Percentiles rank a stretch among this genome's conserved stretches.
Conservation (phyloP, 1,140 invertebrate genomes). For the Drosophila subobscura region DNA sequence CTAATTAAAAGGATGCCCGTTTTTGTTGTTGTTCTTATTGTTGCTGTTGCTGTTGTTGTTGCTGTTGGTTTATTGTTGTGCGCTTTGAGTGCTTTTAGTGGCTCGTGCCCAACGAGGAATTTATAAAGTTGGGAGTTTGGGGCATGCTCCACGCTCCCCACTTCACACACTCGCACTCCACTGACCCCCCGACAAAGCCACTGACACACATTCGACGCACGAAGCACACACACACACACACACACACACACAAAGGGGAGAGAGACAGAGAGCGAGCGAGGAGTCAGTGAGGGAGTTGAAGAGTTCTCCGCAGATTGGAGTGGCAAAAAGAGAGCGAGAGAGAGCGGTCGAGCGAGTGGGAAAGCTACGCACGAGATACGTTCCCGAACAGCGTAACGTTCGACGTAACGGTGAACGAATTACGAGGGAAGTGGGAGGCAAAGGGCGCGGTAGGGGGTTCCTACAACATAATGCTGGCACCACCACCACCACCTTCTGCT, state of each 20-base stretch:
- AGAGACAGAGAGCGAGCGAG: slow-evolving; percentile 15
- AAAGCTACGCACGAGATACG: slow-evolving; percentile 53
- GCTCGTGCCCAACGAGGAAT: slow-evolving; percentile 73
- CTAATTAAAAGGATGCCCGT: slow-evolving; percentile 55
- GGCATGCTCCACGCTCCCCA: not conserved
- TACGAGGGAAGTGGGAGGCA: slow-evolving; percentile 39
- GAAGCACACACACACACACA: slow-evolving; percentile 33
- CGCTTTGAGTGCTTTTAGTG: slow-evolving; percentile 38
- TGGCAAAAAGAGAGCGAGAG: slow-evolving; percentile 19
- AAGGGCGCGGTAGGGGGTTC: slow-evolving; percentile 43
- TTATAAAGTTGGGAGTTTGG: slow-evolving; percentile 34
- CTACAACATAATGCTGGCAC: slow-evolving; percentile 60
- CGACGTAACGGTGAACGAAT: slow-evolving; percentile 47
- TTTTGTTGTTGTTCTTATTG: slow-evolving; percentile 24
- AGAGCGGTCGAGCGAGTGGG: slow-evolving; percentile 35
- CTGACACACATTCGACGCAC: slow-evolving; percentile 74
- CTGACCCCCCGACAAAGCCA: slow-evolving; percentile 47
- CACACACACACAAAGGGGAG: slow-evolving; percentile 10
- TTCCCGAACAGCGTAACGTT: slow-evolving; percentile 42
- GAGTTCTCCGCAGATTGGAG: slow-evolving; percentile 51
- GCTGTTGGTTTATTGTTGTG: slow-evolving; percentile 13
- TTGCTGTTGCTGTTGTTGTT: slow-evolving; percentile 7
- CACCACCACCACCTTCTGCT: slow-evolving; percentile 13
- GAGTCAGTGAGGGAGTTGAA: slow-evolving; percentile 38
- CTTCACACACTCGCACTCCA: slow-evolving; percentile 2